phyloP scores from a whole-genome alignment of 2,888 invertebrate species.

The Agriotes lineatus region DNA sequence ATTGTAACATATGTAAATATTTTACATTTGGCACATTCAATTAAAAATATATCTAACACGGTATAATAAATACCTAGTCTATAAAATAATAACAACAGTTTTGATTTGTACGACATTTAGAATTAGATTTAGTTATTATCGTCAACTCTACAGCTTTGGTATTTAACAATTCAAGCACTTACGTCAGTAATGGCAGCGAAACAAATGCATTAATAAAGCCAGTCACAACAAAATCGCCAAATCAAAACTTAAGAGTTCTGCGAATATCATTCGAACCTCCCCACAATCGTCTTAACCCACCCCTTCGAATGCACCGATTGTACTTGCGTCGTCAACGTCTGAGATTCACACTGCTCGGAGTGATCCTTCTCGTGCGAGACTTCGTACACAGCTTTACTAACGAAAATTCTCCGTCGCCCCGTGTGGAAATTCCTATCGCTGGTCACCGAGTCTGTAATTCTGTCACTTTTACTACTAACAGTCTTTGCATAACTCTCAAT shows the following conservation, averaged over 20 bases:
- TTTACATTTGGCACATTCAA: conserved; percentile 42
- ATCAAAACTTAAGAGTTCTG: conserved; percentile 39
- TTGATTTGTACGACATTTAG: conserved; percentile 27
- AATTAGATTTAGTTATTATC: conserved; percentile 10
- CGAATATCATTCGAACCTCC: conserved; percentile 74
- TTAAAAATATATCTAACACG: conserved; percentile 8
- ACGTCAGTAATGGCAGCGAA: conserved; percentile 3
- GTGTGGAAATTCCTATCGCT: conserved; percentile 25
- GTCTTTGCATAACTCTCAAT: conserved; percentile 13
- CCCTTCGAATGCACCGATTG: conserved; percentile 65
- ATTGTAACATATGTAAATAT: conserved; percentile 38
- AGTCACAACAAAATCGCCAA: conserved; percentile 15
- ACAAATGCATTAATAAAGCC: conserved; percentile 4
- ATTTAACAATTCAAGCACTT: background rate
- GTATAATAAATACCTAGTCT: conserved; percentile 6
- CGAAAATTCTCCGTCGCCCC: conserved; percentile 26
- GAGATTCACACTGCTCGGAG: background rate
- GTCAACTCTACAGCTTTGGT: background rate
- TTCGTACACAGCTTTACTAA: conserved; percentile 26
- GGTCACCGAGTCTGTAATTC: background rate
- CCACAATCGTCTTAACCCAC: conserved; percentile 83
- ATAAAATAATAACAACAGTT: conserved; percentile 4
- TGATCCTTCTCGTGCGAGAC: conserved; percentile 26
- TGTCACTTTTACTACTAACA: conserved; percentile 12
- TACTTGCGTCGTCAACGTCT: background rate